These are phyloP conservation scores for Bombylius discolor DNA, from an alignment of 2,888 invertebrate species.

Conservation along the genomic window DNA sequence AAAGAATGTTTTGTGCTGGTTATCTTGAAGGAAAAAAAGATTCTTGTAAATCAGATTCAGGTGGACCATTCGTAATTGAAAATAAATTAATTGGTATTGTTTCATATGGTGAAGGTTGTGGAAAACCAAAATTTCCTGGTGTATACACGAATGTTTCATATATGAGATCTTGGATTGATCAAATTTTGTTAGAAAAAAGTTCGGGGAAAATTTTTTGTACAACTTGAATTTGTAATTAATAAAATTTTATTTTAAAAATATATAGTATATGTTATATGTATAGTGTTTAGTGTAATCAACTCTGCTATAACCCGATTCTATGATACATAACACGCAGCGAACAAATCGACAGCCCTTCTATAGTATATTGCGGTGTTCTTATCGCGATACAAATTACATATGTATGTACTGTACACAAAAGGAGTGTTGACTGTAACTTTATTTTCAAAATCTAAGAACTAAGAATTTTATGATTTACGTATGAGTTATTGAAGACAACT, in stretches of 20 bases:
- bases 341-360: too few relatives aligned
- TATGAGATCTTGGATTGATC: slow-evolving; percentile 7
- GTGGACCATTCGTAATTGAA: slow-evolving; percentile 5
- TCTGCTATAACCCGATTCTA: too few relatives aligned
- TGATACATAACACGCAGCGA: too few relatives aligned
- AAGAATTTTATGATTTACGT: too few relatives aligned
- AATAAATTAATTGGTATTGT: slow-evolving; percentile 5
- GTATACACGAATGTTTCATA: slow-evolving; percentile 4
- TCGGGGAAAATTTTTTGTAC: background rate
- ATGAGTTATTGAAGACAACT: too few relatives aligned
- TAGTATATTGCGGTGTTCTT: too few relatives aligned
- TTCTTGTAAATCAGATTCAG: slow-evolving; percentile 8
- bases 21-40: slow-evolving; percentile 31
- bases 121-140: slow-evolving; percentile 2
- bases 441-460: too few relatives aligned
- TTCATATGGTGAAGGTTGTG: slow-evolving; percentile 7
- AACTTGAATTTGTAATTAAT: background rate
- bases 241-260: background rate
- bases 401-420: too few relatives aligned
- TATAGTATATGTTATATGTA: background rate
- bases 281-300: background rate
- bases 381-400: too few relatives aligned
- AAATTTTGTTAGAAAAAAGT: background rate
- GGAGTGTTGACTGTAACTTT: too few relatives aligned
- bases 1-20: slow-evolving; percentile 43